Base-by-base conservation (phyloP, 2,797 vertebrate genomes). In the Lemur catta region DNA sequence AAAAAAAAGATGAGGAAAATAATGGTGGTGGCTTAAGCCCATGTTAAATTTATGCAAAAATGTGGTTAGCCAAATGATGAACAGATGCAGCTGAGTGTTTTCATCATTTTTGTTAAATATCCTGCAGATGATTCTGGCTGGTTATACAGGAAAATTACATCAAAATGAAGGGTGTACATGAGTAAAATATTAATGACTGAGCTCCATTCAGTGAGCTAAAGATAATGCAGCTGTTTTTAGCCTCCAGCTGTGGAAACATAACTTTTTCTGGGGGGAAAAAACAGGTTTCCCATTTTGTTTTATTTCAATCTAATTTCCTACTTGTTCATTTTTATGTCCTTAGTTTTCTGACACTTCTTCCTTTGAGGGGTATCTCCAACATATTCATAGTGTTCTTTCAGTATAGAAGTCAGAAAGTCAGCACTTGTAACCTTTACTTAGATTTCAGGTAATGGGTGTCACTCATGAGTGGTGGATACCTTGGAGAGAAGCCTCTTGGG, bases 71-170 rank as follows among this genome's bases (percentile, higher is more conserved):
- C 93, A 97, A 97, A 96, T 96, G 95, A 97, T 95, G 97, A 96
- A 96, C 97, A 98, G 97, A 97, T 97, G 97, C 87, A 97, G 94
- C 89, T 96, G 86, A 94, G 89, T 91, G 90, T 97, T 96, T 96
- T 92, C 96, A 96, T 97, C 95, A 91, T 96, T 97, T 97, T 96
- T 97, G 97, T 96, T 97, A 97, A 97, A 96, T 97, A 97, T 97
- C 94, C 87, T 97, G 93, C 96, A 97, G 97, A 97, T 96, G 93
- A 97, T 94, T 96, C 94, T 97, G 97, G 96, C 94, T 97, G 57
- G 91, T 96, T 97, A 93, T 94, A 90, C 93, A 95, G 95, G 91
- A 92, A 97, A 97, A 97, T 93, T 95, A n/a, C 96, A 97, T 96
- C 84, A 96, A 96, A 95, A 97, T 96, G 96, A 97, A 97, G 86